Base-by-base conservation (phyloP, 2,113 vertebrate genomes). In the Vulpes ferrilata region DNA sequence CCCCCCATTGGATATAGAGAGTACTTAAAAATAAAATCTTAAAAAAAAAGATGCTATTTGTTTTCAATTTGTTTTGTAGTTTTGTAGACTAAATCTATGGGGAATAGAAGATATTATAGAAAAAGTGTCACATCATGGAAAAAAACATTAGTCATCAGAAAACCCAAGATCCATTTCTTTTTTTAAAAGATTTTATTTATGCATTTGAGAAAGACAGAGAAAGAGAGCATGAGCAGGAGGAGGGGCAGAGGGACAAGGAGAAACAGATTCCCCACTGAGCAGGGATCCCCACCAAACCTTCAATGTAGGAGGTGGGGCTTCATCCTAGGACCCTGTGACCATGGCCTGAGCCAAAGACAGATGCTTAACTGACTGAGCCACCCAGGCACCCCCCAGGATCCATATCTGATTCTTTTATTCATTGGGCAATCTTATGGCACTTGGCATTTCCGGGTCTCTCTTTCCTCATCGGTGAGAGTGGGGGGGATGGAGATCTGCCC, bases 331-430 rank as follows among this genome's bases (percentile, higher is more conserved):
- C 43, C 43, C 43, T 43, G 43, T 43, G 7, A 43, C 43, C 43
- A 43, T 43, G 43, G 43, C 43, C 43, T 43, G 43, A 43, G 43
- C 43, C 43, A 43, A 43, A 43, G 43, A 7, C 43, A 43, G 43
- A 43, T 43, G 43, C 43, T 43, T 43, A 43, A 43, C 43, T 43
- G 43, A 43, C 43, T 43, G 43, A 43, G 43, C 43, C 7, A 43
- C 43, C 43, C 43, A 43, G 43, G 43, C 43, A 43, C 43, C 43
- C 43, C 78, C 25, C 53, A 78, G 78, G 13, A n/a, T 83, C 69
- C 78, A 57, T 32, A 92, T 88, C n/a, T 48, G 78, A 59, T 71
- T 88, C 60, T 88, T 78, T 92, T 88, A 53, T 25, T 88, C 67
- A 87, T 27, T 88, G 76, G 25, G 38, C 7, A 88, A 30, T 82